Evolutionary conservation across 1,140 invertebrate species (phyloP).

Genomic region (Diachasma alloeum): DNA sequence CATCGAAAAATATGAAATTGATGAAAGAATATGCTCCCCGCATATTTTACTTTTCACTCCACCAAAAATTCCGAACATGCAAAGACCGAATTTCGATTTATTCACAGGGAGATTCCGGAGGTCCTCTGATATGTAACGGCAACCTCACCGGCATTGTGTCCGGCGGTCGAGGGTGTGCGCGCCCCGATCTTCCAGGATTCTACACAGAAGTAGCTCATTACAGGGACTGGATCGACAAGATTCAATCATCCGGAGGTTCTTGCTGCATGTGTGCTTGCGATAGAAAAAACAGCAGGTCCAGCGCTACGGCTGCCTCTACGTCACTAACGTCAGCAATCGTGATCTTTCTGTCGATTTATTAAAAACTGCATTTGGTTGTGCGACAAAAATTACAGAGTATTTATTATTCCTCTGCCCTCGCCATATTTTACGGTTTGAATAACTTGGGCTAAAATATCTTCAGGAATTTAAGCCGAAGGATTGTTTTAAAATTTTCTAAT

Average conservation of each 20-base stretch:
- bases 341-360: not conserved
- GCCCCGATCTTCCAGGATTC: constrained; percentile 63
- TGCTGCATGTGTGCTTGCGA: not conserved
- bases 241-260: not conserved
- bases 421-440: too few relatives aligned
- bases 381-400: too few relatives aligned
- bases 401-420: too few relatives aligned
- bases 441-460: too few relatives aligned
- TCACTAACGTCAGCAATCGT: not conserved
- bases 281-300: not conserved
- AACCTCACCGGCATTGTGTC: constrained; percentile 66
- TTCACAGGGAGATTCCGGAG: constrained; percentile 66
- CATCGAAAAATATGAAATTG: too few relatives aligned
- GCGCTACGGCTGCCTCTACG: not conserved
- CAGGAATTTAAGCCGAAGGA: too few relatives aligned
- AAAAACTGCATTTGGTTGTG: too few relatives aligned
- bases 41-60: too few relatives aligned
- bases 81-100: not conserved
- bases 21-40: too few relatives aligned
- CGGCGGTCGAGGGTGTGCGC: constrained; percentile 68
- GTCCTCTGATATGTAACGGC: constrained; percentile 60
- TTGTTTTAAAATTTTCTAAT: too few relatives aligned
- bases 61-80: not conserved
- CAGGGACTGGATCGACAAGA: constrained; percentile 59
- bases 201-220: constrained; percentile 65